Evolutionary conservation across 2,888 invertebrate genomes (phyloP), one percentile per base, ranked within the genome.

Genomic region (Heliconius charithonia): DNA sequence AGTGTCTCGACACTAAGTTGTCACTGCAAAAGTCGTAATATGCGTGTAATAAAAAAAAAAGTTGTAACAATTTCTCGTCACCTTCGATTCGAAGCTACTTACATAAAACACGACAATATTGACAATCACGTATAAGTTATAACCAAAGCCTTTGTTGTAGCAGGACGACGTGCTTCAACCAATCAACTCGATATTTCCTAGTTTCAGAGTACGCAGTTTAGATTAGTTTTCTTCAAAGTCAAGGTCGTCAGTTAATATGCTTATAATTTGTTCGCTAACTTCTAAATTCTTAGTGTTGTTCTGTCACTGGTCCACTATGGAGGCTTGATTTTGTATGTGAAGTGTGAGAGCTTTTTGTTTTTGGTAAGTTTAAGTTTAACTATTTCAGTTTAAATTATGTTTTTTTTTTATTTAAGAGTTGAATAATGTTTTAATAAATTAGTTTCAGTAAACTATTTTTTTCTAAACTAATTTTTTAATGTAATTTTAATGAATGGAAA

Each of bases 161-260:
- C 51, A 45, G 29, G 4, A 37, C 67, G 76, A 70, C 62, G 37
- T 69, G 63, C 72, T 73, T 56, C 32, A 70, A 77, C 77, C 79
- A 76, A 67, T 45, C 67, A 22, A 29, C 12, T 63, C 25, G 4
- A 22, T 74, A 73, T 78, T 81, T 79, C 79, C 81, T 79, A 72
- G 73, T 73, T 75, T 67, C 75, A 74, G 69, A 78, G 37, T 37
- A 37, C 10, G n/a, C 41, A 67, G 29, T 77, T 37, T 67, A 76
- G 78, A 69, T 80, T 80, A 74, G 73, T 78, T 81, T 81, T 81
- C 79, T 79, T 81, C 81, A 81, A 80, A 80, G 81, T 80, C 81
- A 81, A 81, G 81, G 81, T 66, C 63, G 63, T n/a, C 56, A 41
- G 65, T 69, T 29, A 80, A 74, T 80, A 74, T 67, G 63, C 76